phyloP scores from a whole-genome alignment of 2,113 vertebrate genomes.

The Isurus oxyrinchus region DNA sequence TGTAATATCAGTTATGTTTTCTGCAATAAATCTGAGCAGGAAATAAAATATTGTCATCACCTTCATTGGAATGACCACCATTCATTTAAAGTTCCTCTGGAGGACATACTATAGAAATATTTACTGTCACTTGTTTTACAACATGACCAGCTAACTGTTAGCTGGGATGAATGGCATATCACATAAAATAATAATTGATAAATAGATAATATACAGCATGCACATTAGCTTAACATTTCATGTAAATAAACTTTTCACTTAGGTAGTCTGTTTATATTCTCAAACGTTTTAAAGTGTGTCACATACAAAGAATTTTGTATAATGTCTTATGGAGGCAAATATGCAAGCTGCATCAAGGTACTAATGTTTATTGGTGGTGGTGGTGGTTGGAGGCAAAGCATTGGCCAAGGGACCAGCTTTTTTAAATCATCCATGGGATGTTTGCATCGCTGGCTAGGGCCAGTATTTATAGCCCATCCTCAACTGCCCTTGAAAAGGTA shows the following conservation, averaged over 20 bases:
- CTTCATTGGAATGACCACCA: neutral
- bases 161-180: neutral
- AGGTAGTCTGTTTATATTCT: neutral
- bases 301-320: neutral
- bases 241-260: neutral
- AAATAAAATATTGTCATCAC: conserved; percentile 13
- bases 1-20: conserved; percentile 33
- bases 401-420: neutral
- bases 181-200: neutral
- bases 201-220: neutral
- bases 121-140: neutral
- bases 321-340: neutral
- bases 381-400: neutral
- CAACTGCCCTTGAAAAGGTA: too few relatives aligned
- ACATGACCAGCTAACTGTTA: neutral
- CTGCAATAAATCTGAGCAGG: conserved; percentile 27
- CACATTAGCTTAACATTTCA: neutral
- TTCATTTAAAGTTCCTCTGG: neutral
- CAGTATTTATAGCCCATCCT: too few relatives aligned
- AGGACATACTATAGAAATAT: neutral
- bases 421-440: too few relatives aligned
- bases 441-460: too few relatives aligned
- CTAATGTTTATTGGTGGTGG: too few relatives aligned
- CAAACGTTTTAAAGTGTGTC: neutral
- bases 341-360: too few relatives aligned